Evolutionary conservation across 2,113 vertebrate species (phyloP).

Genomic region (Aspiorhynchus laticeps): DNA sequence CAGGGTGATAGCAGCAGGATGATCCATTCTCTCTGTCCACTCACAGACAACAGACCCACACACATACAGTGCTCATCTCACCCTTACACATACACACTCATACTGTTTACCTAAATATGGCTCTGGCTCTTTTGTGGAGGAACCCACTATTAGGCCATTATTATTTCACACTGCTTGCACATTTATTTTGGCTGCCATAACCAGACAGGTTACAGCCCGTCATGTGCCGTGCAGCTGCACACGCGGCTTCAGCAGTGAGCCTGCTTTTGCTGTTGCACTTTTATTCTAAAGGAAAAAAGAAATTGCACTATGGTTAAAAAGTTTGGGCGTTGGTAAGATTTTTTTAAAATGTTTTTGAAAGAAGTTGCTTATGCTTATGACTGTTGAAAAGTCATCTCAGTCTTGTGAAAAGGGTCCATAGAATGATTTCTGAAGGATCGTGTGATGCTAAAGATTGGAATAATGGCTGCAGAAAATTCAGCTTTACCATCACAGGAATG

Average conservation of each 20-base stretch:
- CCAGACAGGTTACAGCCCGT: neutral
- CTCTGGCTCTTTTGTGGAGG: neutral
- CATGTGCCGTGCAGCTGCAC: neutral
- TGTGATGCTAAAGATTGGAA: too few species aligned
- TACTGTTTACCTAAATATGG: neutral
- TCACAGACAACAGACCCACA: neutral
- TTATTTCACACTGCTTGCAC: neutral
- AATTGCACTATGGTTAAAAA: neutral
- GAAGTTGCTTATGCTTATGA: neutral
- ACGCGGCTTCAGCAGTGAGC: neutral
- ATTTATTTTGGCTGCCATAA: neutral
- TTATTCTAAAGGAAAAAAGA: neutral
- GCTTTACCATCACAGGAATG: neutral
- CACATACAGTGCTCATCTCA: neutral
- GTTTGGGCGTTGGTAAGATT: too few species aligned
- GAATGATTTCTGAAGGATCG: neutral
- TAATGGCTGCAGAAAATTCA: neutral
- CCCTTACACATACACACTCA: too few species aligned
- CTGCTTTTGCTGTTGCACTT: neutral
- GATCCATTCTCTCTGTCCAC: neutral
- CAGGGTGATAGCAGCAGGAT: constrained; percentile 49
- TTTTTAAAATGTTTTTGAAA: too few species aligned
- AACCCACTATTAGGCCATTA: neutral
- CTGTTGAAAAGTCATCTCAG: too few species aligned
- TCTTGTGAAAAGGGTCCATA: too few species aligned